Evolutionary conservation across 2,113 vertebrate species (phyloP).

Genomic region (Stegastes partitus): DNA sequence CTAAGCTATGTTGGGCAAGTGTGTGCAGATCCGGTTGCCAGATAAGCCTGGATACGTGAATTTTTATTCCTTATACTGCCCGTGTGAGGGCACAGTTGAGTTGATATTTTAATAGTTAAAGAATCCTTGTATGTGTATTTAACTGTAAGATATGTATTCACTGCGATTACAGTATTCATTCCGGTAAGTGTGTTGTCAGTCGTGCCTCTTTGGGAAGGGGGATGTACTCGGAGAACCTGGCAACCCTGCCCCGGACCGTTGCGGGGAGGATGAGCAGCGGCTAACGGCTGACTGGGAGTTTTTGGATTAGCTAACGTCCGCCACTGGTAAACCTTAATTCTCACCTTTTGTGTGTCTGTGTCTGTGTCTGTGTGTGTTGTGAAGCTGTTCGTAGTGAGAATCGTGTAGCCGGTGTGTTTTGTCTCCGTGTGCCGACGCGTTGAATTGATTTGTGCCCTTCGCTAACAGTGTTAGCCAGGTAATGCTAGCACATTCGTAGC

Average conservation of each 20-base stretch:
- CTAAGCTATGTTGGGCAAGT: conserved; percentile 3
- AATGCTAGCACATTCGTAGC: conserved; percentile 60
- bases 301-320: conserved; percentile 30
- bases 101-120: no score
- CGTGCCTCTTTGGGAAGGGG: not conserved
- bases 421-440: not conserved
- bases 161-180: not conserved
- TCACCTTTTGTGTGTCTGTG: not conserved
- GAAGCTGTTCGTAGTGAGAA: no score
- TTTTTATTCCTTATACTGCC: not conserved
- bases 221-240: not conserved
- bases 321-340: conserved; percentile 5
- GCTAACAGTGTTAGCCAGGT: conserved; percentile 50
- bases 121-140: not conserved
- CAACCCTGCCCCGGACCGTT: conserved; percentile 42
- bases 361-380: not conserved
- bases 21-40: conserved; percentile 50
- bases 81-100: no score
- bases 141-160: accelerated
- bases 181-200: not conserved
- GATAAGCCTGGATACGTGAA: not conserved
- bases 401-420: not conserved
- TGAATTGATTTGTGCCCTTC: not conserved
- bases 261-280: conserved; percentile 37
- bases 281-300: conserved; percentile 68